phyloP scores from a whole-genome alignment of 2,797 vertebrate genomes.

The Emydoidea blandingii region DNA sequence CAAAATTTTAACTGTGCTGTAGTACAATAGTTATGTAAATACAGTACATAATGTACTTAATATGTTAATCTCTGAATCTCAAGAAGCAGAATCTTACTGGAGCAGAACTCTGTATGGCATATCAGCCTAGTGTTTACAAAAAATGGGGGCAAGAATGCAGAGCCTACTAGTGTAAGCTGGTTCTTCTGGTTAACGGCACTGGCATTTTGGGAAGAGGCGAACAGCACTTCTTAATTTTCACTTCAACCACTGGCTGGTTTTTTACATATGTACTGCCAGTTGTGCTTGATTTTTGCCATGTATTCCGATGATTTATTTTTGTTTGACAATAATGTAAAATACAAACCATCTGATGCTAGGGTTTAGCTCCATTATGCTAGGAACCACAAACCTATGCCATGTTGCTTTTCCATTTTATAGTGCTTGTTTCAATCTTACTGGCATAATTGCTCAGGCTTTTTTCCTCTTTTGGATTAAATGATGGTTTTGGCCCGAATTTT shows the following conservation, averaged over 20 bases:
- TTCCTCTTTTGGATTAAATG: slow-evolving; percentile 71
- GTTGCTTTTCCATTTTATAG: slow-evolving; percentile 69
- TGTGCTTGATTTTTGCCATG: slow-evolving; percentile 70
- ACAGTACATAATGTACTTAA: slow-evolving; percentile 29
- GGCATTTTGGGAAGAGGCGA: slow-evolving; percentile 58
- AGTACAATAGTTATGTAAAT: slow-evolving; percentile 48
- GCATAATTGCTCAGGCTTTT: slow-evolving; percentile 66
- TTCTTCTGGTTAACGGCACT: slow-evolving; percentile 61
- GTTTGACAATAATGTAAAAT: slow-evolving; percentile 69
- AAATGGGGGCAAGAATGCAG: slow-evolving; percentile 4
- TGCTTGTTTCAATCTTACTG: slow-evolving; percentile 68
- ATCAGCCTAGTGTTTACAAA: background rate
- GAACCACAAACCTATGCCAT: slow-evolving; percentile 51
- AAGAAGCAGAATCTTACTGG: slow-evolving; percentile 18
- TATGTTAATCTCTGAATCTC: slow-evolving; percentile 53
- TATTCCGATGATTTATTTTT: slow-evolving; percentile 76
- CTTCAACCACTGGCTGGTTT: slow-evolving; percentile 59
- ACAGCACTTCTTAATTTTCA: slow-evolving; percentile 68
- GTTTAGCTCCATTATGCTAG: slow-evolving; percentile 56
- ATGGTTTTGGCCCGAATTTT: slow-evolving; percentile 64
- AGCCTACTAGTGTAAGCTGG: slow-evolving; percentile 22
- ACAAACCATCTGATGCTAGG: slow-evolving; percentile 53
- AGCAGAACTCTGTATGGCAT: slow-evolving; percentile 19
- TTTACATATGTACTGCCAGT: slow-evolving; percentile 61
- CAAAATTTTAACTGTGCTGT: slow-evolving; percentile 33